These are phyloP conservation scores for Pseudorhiza aurosa DNA, from an alignment of 30 jellyfish, hydroid and myxozoan species.

Conservation along the genomic window DNA sequence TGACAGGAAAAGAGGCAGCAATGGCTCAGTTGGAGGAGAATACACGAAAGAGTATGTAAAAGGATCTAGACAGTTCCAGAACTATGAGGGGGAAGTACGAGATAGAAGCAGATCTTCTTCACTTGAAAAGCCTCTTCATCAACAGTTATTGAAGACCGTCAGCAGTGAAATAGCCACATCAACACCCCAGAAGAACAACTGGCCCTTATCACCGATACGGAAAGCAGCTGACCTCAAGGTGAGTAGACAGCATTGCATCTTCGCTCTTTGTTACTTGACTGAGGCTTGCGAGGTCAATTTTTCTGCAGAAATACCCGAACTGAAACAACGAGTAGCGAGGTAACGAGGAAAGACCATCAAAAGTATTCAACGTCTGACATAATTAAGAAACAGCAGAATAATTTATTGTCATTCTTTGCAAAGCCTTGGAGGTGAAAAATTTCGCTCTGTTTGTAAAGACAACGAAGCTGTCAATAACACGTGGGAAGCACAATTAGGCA, in stretches of 20 bases:
- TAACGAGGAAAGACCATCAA: no score
- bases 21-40: slow-evolving; percentile 6
- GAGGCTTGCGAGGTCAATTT: no score
- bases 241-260: not conserved
- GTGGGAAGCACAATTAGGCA: no score
- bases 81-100: not conserved
- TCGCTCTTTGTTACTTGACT: no score
- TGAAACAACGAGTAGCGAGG: no score
- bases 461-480: no score
- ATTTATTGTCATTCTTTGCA: no score
- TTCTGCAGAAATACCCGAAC: no score
- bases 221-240: slow-evolving; percentile 13
- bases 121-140: not conserved
- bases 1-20: slow-evolving; percentile 7
- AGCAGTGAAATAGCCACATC: slow-evolving; percentile 6
- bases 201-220: slow-evolving; percentile 62
- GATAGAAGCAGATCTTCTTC: slow-evolving; percentile 19
- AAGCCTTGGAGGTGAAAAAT: no score
- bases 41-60: not conserved
- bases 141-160: not conserved
- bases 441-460: no score
- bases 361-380: no score
- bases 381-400: no score
- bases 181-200: slow-evolving; percentile 34
- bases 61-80: slow-evolving; percentile 2